A percentile compares a stretch with the other conserved stretches of the same genome.
Conservation (phyloP, 2,113 vertebrate genomes). For the Monopterus albus region DNA sequence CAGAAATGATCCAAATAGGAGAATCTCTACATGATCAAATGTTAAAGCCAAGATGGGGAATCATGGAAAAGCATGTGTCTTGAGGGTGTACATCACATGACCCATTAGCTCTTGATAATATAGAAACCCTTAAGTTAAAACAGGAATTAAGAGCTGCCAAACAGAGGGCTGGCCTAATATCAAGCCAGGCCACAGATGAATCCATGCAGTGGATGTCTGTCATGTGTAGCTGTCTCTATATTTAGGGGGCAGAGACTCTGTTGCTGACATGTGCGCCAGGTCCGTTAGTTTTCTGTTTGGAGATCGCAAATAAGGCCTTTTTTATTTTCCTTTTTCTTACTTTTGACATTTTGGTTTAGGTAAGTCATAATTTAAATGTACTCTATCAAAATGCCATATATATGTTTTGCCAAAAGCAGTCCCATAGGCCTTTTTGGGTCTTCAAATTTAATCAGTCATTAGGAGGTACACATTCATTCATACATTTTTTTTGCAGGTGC, state of each 20-base stretch:
- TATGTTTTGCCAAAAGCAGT: too few relatives aligned
- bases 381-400: too few relatives aligned
- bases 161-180: constrained; percentile 51
- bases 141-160: constrained; percentile 56
- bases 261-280: constrained; percentile 5
- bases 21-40: constrained; percentile 38
- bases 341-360: too few relatives aligned
- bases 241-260: constrained; percentile 12
- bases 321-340: too few relatives aligned
- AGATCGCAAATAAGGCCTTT: too few relatives aligned
- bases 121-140: constrained; percentile 52
- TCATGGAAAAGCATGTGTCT: constrained; percentile 32
- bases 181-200: constrained; percentile 38
- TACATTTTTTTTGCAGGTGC: too few relatives aligned
- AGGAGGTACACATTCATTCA: too few relatives aligned
- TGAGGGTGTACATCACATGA: constrained; percentile 22
- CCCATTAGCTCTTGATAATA: constrained; percentile 40
- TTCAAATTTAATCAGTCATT: too few relatives aligned
- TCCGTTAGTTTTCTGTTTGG: constrained; percentile 32
- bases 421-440: too few relatives aligned
- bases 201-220: constrained; percentile 18
- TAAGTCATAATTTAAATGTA: too few relatives aligned
- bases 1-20: constrained; percentile 27
- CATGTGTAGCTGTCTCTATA: constrained; percentile 44
- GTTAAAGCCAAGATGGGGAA: constrained; percentile 24